A percentile compares a stretch with the other conserved stretches of the same genome.
phyloP scores from a whole-genome alignment of 2,797 vertebrate species.

The Halcyon chelicuti region DNA sequence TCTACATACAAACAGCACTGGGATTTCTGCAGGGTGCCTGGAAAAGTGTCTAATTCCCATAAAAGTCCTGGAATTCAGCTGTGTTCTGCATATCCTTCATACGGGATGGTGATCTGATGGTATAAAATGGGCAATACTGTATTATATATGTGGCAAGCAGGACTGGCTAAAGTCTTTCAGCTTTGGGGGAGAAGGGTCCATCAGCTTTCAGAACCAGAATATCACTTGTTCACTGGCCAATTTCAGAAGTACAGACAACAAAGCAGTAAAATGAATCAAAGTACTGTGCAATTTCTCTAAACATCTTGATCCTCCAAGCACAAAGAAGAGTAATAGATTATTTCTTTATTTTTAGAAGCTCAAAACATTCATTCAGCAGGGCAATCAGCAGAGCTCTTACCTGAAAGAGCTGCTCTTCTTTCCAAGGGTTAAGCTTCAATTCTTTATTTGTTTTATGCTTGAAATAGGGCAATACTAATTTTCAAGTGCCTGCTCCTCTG shows the following conservation, averaged over 20 bases:
- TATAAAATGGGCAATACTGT: not conserved
- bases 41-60: not conserved
- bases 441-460: not conserved
- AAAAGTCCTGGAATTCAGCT: not conserved
- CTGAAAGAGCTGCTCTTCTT: not conserved
- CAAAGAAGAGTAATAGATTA: not conserved
- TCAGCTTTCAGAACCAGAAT: not conserved
- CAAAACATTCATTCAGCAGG: fast-evolving
- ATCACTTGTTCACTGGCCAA: not conserved
- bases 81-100: not conserved
- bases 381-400: not conserved
- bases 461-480: not conserved
- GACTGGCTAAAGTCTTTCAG: not conserved
- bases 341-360: not conserved
- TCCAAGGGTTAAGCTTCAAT: not conserved
- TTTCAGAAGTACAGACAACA: not conserved
- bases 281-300: not conserved
- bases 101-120: not conserved
- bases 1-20: not conserved
- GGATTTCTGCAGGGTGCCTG: not conserved
- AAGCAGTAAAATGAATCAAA: not conserved
- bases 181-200: not conserved
- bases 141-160: fast-evolving
- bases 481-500: not conserved
- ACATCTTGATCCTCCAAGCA: fast-evolving